phyloP scores from a whole-genome alignment of 2,888 invertebrate species.

The Thera britannica region DNA sequence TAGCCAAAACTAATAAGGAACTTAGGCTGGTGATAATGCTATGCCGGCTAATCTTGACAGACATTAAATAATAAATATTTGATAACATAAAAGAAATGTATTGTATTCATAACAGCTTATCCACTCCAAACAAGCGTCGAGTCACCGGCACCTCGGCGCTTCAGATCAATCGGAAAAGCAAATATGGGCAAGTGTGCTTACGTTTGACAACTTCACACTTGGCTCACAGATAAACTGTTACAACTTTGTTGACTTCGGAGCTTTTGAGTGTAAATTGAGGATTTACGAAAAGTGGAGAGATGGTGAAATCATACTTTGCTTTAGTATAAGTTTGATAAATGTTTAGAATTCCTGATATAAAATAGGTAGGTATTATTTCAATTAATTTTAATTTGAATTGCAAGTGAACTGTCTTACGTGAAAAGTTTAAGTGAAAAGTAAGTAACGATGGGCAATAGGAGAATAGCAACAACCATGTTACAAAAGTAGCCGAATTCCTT shows the following conservation, averaged over 20 bases:
- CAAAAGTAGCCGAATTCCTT: constrained; percentile 8
- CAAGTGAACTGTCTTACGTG: too few relatives aligned
- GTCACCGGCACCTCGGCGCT: constrained; percentile 10
- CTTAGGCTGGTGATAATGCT: too few relatives aligned
- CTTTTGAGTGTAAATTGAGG: constrained; percentile 11
- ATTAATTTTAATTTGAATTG: too few relatives aligned
- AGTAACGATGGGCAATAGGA: too few relatives aligned
- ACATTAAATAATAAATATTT: background rate
- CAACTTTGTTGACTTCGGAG: constrained; percentile 14
- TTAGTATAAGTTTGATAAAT: too few relatives aligned
- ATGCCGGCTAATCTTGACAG: background rate
- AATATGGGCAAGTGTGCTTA: constrained; percentile 12
- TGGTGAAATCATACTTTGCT: too few relatives aligned
- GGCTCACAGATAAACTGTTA: constrained; percentile 1
- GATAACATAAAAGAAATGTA: background rate
- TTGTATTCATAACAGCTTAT: constrained; percentile 15
- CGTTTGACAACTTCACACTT: constrained; percentile 27
- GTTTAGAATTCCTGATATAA: too few relatives aligned
- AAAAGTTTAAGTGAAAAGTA: too few relatives aligned
- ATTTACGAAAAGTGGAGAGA: background rate
- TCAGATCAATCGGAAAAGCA: constrained; percentile 12
- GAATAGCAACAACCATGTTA: background rate
- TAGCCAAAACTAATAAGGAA: too few relatives aligned
- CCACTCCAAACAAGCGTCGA: constrained; percentile 16
- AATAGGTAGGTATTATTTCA: too few relatives aligned